Base-by-base conservation (phyloP, 2,888 invertebrate species). In the Orthosia cruda region DNA sequence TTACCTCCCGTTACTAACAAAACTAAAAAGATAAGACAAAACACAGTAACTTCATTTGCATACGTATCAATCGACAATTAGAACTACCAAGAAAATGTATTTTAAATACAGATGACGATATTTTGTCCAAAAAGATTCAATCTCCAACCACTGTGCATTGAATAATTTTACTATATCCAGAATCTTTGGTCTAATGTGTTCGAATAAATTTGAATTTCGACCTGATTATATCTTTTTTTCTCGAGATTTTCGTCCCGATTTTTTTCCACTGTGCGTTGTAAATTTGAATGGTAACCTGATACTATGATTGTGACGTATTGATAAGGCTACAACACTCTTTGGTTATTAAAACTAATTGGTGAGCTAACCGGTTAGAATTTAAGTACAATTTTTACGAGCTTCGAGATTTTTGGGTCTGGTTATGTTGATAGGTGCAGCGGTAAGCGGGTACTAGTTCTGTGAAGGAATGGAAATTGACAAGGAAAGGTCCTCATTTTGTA, bases 271-370 rank as follows among this genome's bases (percentile, higher is more conserved):
- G 71, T 81, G 77, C 73, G 74, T 76, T 57, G 26, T 71, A 63
- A 1, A 67, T 71, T 77, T 73, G 45, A 45, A 76, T 68, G 20
- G 90, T 87, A 90, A 91, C 83, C 47, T 77, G 88, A 91, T 87
- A 89, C 87, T 40, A 58, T 58, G 88, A 88, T 87, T 72, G 59
- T 55, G 69, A 59, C 55, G 64, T 84, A 83, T 80, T 75, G 90
- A 91, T 91, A 87, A 82, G 71, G 59, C 54, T 63, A 76, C 68
- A 81, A 85, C 89, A 88, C 87, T 81, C 71, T 81, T 80, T 72
- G 63, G 90, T 93, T 91, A 94, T 94, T 93, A 92, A 93, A 92
- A 89, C 91, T 93, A 94, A 94, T 93, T 94, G 93, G 92, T 79
- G 76, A 80, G 79, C 81, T 83, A 83, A 88, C 87, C 85, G 83